These are phyloP conservation scores for Takifugu bimaculatus DNA, from an alignment of 2,113 vertebrate genomes.

Conservation along the genomic window DNA sequence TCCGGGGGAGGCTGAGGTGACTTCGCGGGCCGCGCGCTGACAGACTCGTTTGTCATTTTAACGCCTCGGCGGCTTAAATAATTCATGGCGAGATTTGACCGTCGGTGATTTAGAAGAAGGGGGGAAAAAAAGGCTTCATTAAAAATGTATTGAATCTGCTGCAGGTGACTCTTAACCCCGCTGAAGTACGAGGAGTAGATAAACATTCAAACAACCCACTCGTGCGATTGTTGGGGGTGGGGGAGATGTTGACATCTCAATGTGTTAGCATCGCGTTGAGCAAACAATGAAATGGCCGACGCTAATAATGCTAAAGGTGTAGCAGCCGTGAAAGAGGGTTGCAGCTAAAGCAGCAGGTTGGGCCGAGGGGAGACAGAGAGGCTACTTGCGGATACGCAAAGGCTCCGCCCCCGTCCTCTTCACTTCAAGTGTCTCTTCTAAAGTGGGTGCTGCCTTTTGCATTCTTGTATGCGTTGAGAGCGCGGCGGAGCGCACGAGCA, in stretches of 20 bases:
- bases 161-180: conserved; percentile 12
- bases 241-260: background rate
- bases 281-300: too few species aligned
- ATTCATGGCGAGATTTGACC: conserved; percentile 8
- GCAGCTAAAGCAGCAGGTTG: background rate
- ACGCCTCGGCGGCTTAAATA: conserved; percentile 16
- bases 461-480: conserved; percentile 44
- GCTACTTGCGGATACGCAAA: conserved; percentile 48
- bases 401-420: conserved; percentile 44
- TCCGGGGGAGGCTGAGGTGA: background rate
- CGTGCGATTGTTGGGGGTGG: background rate
- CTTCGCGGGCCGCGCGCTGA: background rate
- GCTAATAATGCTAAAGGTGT: too few species aligned
- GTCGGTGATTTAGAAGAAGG: background rate
- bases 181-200: background rate
- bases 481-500: conserved; percentile 23
- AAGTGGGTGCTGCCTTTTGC: conserved; percentile 16
- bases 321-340: too few species aligned
- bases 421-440: conserved; percentile 47
- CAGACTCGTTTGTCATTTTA: conserved; percentile 13
- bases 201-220: background rate
- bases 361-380: conserved; percentile 9
- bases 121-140: conserved; percentile 16
- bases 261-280: background rate
- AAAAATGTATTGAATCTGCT: conserved; percentile 18